Base-by-base conservation (phyloP, 2,113 vertebrate genomes). In the Esox niger region DNA sequence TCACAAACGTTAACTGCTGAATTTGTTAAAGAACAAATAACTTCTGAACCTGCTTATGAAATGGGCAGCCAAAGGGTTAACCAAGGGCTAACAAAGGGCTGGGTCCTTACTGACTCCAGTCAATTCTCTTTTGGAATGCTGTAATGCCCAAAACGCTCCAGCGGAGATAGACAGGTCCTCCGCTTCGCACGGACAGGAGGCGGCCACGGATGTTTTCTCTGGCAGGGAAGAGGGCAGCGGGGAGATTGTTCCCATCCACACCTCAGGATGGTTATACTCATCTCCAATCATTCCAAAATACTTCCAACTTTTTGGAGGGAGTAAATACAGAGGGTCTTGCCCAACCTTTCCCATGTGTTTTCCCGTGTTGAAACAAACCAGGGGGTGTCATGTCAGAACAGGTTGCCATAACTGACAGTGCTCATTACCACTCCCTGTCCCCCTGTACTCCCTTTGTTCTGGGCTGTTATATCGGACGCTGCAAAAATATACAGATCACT, bases 201-300 rank as follows among this genome's bases (percentile, higher is more conserved):
- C 8, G 27, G n/a, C 8, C 1, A 15, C 23, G 26, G 23, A 57
- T 26, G 29, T 52, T 52, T 23, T 52, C 47, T 21, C 35, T 38
- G 35, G 13, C 10, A 43, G 54, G 23, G 23, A 23, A 21, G 8
- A 4, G 3, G 52, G 21, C 5, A 13, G n/a, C 60, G 38, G 66
- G 38, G 31, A 43, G 32, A 29, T 25, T 10, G 10, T 60, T 31
- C 26, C 29, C n/a, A n/a, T 60, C 27, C n/a, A 52, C 47, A 32
- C 62, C 65, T 66, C 72, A 47, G 79, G 73, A 70, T 70, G 76
- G 69, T 76, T 82, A 68, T 82, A 80, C 83, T 86, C 79, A 85
- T 86, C 79, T 75, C 52, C 79, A 82, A 89, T 88, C 82, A 79
- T 75, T 81, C 81, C 83, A 71, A 80, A 79, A 82, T 57, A 76